A percentile compares a stretch with the other conserved stretches of the same genome.
phyloP scores from a whole-genome alignment of 2,888 invertebrate species.

The Lymantria monacha region DNA sequence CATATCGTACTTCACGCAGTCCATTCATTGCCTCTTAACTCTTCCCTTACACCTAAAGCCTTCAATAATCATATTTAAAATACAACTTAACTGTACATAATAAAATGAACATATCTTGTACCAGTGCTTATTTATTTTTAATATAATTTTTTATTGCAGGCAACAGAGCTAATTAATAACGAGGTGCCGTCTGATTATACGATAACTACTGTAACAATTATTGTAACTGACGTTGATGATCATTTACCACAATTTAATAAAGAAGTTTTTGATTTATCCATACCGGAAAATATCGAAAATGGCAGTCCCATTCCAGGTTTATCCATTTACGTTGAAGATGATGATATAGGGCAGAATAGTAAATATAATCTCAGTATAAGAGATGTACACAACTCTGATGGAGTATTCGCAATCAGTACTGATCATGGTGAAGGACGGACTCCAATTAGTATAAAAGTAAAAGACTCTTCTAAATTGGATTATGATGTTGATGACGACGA shows the following conservation, averaged over 20 bases:
- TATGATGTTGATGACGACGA: slow-evolving; percentile 85
- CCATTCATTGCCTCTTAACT: no score
- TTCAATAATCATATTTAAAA: no score
- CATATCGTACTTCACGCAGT: no score
- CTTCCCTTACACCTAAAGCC: no score
- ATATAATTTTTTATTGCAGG: slow-evolving; percentile 51
- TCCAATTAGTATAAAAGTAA: slow-evolving; percentile 87
- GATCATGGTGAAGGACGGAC: slow-evolving; percentile 87
- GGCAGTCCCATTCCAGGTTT: slow-evolving; percentile 87
- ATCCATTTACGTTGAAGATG: slow-evolving; percentile 87
- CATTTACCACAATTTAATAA: slow-evolving; percentile 88
- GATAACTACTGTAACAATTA: slow-evolving; percentile 87
- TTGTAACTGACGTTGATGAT: slow-evolving; percentile 90
- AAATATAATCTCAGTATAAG: slow-evolving; percentile 84
- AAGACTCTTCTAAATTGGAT: slow-evolving; percentile 85
- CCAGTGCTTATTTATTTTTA: not conserved
- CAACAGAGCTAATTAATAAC: slow-evolving; percentile 88
- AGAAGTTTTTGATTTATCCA: slow-evolving; percentile 84
- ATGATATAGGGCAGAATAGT: slow-evolving; percentile 88
- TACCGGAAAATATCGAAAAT: slow-evolving; percentile 89
- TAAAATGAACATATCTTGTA: no score
- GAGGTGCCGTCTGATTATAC: slow-evolving; percentile 87
- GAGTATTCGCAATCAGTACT: slow-evolving; percentile 85
- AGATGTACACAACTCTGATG: slow-evolving; percentile 82
- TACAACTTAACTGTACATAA: no score